Base-by-base conservation (phyloP, 2,888 invertebrate species). In the Hedya salicella region DNA sequence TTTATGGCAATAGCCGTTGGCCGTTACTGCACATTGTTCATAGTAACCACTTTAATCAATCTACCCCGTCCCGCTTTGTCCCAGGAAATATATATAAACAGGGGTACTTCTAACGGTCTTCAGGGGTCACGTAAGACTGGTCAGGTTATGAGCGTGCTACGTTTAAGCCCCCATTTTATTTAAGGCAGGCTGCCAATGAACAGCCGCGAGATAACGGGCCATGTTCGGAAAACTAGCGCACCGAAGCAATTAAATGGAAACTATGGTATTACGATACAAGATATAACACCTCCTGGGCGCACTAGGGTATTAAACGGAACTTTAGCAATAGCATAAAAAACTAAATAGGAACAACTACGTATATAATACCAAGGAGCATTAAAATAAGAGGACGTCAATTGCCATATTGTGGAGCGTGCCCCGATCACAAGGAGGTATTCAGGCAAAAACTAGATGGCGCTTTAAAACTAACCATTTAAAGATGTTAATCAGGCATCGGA, bases 131-230 rank as follows among this genome's bases (percentile, higher is more conserved):
- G 3, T 14, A 48, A 42, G n/a, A 36, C 39, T 68, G 66, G 66
- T 21, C 50, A 49, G 49, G 49, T 78, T 82, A 81, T 81, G 76
- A 73, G 68, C 69, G 69, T 73, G 71, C 68, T 71, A 54, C 77
- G 79, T 78, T 81, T 76, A 78, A 75, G 75, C 72, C 73, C 30
- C 78, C 76, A 77, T 80, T 83, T 85, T 85, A 82, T 83, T 80
- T 81, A 82, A 85, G 86, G 83, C 85, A 82, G 70, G 68, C 78
- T 83, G 85, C 86, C 86, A 85, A 85, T 83, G 80, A 77, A 75
- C 73, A 73, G 71, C 64, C 46, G 16, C 57, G 64, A 65, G 61
- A 65, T 67, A 72, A 70, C 69, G 62, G 70, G 56, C 68, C 68
- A 71, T 70, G 71, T 78, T 77, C 67, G 71, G 64, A 69, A 71